Conservation (phyloP, 2,113 vertebrate species). For the Pseudopipra pipra region DNA sequence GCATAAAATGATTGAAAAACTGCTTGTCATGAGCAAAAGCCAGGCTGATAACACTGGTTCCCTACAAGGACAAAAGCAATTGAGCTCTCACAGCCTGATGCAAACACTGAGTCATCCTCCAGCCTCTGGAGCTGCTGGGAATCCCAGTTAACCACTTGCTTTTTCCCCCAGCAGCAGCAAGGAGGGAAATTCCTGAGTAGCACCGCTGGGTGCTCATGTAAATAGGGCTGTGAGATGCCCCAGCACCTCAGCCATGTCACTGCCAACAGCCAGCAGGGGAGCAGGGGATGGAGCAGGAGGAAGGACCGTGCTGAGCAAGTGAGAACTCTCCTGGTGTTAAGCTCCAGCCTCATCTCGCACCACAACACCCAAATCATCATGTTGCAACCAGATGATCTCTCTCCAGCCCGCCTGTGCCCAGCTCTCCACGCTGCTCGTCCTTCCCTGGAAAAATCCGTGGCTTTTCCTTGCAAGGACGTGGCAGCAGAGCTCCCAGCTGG, state of each 20-base stretch:
- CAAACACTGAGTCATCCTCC: neutral
- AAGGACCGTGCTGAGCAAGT: neutral
- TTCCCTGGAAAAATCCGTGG: neutral
- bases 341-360: neutral
- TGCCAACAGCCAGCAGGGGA: fast-evolving
- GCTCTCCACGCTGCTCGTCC: neutral
- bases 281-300: neutral
- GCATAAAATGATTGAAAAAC: neutral
- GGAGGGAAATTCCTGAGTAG: neutral
- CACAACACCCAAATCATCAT: fast-evolving
- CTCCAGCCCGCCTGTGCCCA: neutral
- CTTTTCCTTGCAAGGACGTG: neutral
- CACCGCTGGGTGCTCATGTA: fast-evolving
- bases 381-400: neutral
- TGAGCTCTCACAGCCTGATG: neutral
- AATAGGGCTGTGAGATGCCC: neutral
- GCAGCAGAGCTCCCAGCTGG: neutral
- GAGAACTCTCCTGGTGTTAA: neutral
- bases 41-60: neutral
- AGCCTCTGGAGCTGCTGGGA: neutral
- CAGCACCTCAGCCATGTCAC: fast-evolving
- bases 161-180: neutral
- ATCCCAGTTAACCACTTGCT: neutral
- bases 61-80: neutral
- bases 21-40: neutral